Evolutionary conservation across 2,888 invertebrate genomes (phyloP).

Genomic region (Cheilosia impressa): DNA sequence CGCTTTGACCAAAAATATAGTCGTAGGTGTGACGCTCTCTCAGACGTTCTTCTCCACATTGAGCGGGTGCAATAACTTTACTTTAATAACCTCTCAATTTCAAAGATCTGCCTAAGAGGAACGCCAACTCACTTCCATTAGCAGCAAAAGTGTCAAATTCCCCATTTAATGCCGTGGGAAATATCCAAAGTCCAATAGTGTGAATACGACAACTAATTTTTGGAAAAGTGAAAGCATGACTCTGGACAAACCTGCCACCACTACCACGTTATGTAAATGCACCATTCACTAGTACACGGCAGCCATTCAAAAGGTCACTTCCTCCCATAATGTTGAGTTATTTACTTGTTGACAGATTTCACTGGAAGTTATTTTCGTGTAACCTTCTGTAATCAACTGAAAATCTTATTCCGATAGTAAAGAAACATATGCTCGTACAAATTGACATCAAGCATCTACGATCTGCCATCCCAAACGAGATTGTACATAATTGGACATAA

Average conservation of each 20-base stretch:
- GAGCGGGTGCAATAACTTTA: too few relatives aligned
- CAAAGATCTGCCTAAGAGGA: too few relatives aligned
- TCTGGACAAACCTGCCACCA: neutral
- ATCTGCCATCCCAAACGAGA: neutral
- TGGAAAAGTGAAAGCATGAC: too few relatives aligned
- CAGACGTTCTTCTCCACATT: too few relatives aligned
- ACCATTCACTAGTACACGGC: neutral
- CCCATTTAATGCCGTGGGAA: too few relatives aligned
- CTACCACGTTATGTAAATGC: neutral
- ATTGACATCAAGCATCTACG: neutral
- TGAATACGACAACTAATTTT: too few relatives aligned
- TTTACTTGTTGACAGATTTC: constrained; percentile 3
- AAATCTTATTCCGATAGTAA: neutral
- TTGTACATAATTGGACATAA: constrained; percentile 14
- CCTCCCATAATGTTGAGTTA: neutral
- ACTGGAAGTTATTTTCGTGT: neutral
- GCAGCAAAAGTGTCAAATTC: too few relatives aligned
- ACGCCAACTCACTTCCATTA: too few relatives aligned
- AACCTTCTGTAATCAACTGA: constrained; percentile 1
- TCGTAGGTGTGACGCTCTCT: too few relatives aligned
- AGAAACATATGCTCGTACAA: neutral
- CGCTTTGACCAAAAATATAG: too few relatives aligned
- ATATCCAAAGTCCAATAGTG: too few relatives aligned
- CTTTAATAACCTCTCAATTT: too few relatives aligned
- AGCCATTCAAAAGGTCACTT: neutral